Base-by-base conservation (phyloP, 2,888 invertebrate genomes). In the Apodemia mormo region DNA sequence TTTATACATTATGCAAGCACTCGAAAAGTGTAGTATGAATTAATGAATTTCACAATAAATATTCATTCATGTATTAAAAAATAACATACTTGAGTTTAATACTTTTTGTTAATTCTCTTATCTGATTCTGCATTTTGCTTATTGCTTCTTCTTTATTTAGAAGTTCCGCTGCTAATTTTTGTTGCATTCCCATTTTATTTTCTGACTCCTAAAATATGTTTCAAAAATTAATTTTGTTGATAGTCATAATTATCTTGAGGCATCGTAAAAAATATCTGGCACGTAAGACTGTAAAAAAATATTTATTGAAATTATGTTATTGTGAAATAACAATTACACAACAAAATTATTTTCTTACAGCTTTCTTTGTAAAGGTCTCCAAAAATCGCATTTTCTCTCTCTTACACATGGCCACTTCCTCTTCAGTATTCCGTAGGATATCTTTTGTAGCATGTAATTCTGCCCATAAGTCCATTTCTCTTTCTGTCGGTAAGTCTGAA, bases 131-230 rank as follows among this genome's bases (percentile, higher is more conserved):
- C 89, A 93, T 89, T 75, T 93, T 91, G 66, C 82, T 82, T 70
- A 92, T 76, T 72, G 89, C 82, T 82, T 93, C 92, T 73, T 93
- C 93, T 75, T 93, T 94, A 73, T 82, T 88, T 8, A 91, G 74
- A 45, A 94, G 83, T 73, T 94, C 94, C 8, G 89, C 89, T 5
- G 92, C 90, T 75, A 94, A 74, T 79, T 92, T 93, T 76, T 93
- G 92, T 80, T 94, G 90, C 78, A 91, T 86, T 54, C 88, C 88
- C 76, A 88, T 82, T 79, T 91, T 90, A 76, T 89, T 88, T 30
- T 93, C 92, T 1, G 89, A 80, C 74, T 92, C 92, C 87, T 89
- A 81, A 73, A 86, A 88, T 58, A 69, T 65, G 66, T 64, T 67
- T 69, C 67, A 37, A 65, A 54, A 65, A 65, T 69, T 66, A 43